Percentiles rank a stretch among this genome's conserved stretches.
Evolutionary conservation across 1,140 invertebrate species (phyloP).

Genomic region (Solen grandis): DNA sequence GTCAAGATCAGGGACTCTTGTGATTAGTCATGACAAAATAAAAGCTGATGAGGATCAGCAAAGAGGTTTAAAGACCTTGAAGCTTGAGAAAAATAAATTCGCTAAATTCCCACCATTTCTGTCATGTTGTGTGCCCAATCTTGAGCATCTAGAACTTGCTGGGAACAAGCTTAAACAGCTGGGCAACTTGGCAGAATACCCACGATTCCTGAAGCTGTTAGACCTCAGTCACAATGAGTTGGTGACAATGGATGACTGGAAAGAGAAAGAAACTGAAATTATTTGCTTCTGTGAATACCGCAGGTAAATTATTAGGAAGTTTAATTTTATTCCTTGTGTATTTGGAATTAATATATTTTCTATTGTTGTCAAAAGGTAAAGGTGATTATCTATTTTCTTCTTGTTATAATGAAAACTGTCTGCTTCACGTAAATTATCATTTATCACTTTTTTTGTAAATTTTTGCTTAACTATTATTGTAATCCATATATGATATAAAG

Average conservation of each 20-base stretch:
- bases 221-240: conserved; percentile 62
- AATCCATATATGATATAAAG: too few relatives aligned
- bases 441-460: too few relatives aligned
- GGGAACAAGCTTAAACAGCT: conserved; percentile 86
- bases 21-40: conserved; percentile 34
- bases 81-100: conserved; percentile 59
- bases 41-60: conserved; percentile 24
- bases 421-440: too few relatives aligned
- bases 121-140: conserved; percentile 83
- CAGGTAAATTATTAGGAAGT: conserved; percentile 2
- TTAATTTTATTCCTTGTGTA: too few relatives aligned
- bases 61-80: conserved; percentile 58
- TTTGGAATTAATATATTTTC: too few relatives aligned
- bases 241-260: conserved; percentile 47
- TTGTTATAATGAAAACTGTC: too few relatives aligned
- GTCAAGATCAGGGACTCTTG: background rate
- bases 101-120: conserved; percentile 60
- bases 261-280: conserved; percentile 17
- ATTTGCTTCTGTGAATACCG: conserved; percentile 30
- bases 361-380: too few relatives aligned
- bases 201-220: conserved; percentile 59
- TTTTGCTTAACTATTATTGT: too few relatives aligned
- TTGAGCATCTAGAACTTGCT: conserved; percentile 94
- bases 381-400: too few relatives aligned
- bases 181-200: conserved; percentile 54